Conservation (phyloP, 37 sponge, comb jelly and placozoan genomes). For the Mnemiopsis leidyi region DNA sequence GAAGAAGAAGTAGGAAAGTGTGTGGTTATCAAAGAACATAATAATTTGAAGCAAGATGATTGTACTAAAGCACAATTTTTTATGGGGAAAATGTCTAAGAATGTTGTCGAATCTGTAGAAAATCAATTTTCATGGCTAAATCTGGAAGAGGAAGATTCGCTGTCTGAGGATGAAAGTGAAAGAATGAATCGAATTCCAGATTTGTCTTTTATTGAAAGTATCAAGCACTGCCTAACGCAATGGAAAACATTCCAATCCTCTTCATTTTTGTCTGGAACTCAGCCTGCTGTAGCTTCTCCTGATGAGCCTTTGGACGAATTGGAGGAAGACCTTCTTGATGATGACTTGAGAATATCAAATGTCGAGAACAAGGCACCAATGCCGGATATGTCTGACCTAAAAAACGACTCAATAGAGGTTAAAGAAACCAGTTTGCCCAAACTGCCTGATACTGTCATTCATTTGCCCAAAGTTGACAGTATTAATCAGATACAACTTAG, state of each 20-base stretch:
- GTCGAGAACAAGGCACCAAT: neutral
- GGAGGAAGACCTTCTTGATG: conserved; percentile 12
- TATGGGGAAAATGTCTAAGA: neutral
- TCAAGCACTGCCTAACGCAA: neutral
- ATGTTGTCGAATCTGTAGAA: neutral
- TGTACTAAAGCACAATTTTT: neutral
- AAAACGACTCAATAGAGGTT: neutral
- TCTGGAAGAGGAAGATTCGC: neutral
- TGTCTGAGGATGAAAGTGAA: neutral
- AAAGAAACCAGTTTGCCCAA: neutral
- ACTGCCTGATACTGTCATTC: neutral
- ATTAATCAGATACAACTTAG: conserved; percentile 9
- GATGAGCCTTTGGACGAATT: too few species aligned
- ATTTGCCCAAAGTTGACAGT: neutral
- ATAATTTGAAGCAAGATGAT: neutral
- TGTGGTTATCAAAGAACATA: neutral
- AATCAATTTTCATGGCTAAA: conserved; percentile 23
- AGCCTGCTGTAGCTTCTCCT: neutral
- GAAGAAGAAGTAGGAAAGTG: too few species aligned
- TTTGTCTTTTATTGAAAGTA: neutral
- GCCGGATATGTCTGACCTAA: neutral
- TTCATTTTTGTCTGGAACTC: neutral
- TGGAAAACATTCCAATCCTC: conserved; percentile 4
- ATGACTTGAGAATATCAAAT: neutral
- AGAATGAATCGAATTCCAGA: neutral